Evolutionary conservation across 2,797 vertebrate genomes (phyloP).

Genomic region (Sebastes steindachneri): DNA sequence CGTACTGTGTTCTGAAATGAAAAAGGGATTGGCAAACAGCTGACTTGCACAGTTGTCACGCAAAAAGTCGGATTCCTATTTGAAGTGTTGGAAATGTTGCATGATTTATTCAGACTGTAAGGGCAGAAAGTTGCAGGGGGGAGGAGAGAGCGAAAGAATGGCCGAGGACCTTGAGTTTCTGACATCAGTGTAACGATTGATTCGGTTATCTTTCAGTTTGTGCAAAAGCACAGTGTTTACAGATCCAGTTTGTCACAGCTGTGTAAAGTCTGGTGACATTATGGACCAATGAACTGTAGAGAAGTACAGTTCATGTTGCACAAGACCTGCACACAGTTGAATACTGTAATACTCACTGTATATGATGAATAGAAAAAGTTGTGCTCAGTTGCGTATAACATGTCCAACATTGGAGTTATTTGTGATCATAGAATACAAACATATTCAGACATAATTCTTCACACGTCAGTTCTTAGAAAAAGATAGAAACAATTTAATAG

Average conservation of each 20-base stretch:
- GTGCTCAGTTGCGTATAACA: background rate
- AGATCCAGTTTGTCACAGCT: slow-evolving; percentile 40
- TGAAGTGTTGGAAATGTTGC: background rate
- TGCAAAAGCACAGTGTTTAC: slow-evolving; percentile 28
- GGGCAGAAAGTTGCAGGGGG: background rate
- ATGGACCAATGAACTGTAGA: slow-evolving; percentile 9
- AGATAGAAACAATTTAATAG: background rate
- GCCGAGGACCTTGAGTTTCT: slow-evolving; percentile 31
- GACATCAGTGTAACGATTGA: slow-evolving; percentile 31
- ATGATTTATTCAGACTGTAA: slow-evolving; percentile 11
- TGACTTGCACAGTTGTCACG: slow-evolving; percentile 19
- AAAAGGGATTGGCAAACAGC: slow-evolving; percentile 21
- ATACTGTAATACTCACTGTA: background rate
- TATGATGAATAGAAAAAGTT: background rate
- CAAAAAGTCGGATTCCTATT: slow-evolving; percentile 9
- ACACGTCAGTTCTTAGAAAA: background rate
- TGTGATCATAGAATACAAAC: background rate
- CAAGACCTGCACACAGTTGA: slow-evolving; percentile 18
- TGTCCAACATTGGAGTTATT: background rate
- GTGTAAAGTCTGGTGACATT: slow-evolving; percentile 52
- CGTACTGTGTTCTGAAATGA: slow-evolving; percentile 21
- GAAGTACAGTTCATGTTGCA: background rate
- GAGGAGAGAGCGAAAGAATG: background rate
- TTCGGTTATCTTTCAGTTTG: slow-evolving; percentile 41
- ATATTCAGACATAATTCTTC: background rate